phyloP scores from a whole-genome alignment of 2,888 invertebrate species.

The Mechanitis mazaeus region DNA sequence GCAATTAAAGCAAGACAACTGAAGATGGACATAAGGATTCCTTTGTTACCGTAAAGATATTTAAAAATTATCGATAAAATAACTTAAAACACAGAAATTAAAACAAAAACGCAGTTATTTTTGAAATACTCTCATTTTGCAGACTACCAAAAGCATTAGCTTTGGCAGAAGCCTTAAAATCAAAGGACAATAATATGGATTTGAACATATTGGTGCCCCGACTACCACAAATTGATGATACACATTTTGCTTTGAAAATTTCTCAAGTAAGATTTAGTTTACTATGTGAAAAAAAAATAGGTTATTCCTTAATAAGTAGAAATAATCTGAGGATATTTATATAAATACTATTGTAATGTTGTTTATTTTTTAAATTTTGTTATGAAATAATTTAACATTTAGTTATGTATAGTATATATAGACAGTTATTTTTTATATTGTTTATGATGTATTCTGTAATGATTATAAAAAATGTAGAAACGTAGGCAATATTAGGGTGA shows the following conservation, averaged over 20 bases:
- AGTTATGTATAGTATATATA: no score
- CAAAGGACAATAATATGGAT: conserved; percentile 34
- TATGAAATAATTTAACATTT: no score
- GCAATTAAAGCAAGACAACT: conserved; percentile 82
- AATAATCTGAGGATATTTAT: no score
- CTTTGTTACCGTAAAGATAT: conserved; percentile 75
- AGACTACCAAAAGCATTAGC: conserved; percentile 70
- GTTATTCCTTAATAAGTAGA: no score
- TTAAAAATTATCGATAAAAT: not conserved
- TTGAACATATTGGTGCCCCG: conserved; percentile 58
- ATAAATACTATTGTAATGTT: no score
- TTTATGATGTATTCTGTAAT: no score
- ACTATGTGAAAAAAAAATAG: no score
- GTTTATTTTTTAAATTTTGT: no score
- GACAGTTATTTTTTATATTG: no score
- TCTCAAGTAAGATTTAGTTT: conserved; percentile 67
- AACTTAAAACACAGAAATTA: no score
- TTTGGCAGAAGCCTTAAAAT: conserved; percentile 54
- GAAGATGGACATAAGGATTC: conserved; percentile 69
- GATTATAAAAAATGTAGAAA: no score
- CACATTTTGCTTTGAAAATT: conserved; percentile 73
- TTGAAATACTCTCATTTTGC: conserved; percentile 18
- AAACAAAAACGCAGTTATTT: not conserved
- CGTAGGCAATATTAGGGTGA: no score
- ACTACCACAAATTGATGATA: conserved; percentile 77